Evolutionary conservation across 2,888 invertebrate species (phyloP), one percentile per base, ranked within the genome.

Genomic region (Neoascia interrupta): DNA sequence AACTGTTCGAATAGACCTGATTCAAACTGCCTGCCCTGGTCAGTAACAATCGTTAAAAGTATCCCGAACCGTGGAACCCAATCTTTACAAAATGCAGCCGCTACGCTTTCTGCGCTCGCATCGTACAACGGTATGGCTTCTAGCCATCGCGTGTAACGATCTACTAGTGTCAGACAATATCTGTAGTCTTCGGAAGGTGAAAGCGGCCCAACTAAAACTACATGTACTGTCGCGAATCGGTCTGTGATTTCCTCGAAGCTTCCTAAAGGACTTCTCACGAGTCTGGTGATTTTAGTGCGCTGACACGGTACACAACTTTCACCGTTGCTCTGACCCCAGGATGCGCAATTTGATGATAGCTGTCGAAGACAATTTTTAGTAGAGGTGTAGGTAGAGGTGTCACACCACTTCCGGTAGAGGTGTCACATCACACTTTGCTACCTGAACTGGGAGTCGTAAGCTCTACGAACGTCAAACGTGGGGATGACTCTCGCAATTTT

Each of bases 1-100:
- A 82, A 61, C 76, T 82, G 81, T 15, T 81, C 60, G 74, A 87
- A 88, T 2, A 88, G 74, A n/a, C n/a, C n/a, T n/a, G n/a, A n/a
- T n/a, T n/a, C n/a, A n/a, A n/a, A n/a, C n/a, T n/a, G n/a, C n/a
- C n/a, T n/a, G n/a, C n/a, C n/a, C n/a, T n/a, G n/a, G n/a, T n/a
- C n/a, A n/a, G n/a, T n/a, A n/a, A n/a, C 87, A 2, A 83, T 75
- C 1, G 80, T 82, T 10, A 70, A 74, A 0, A 83, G 82, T 5
- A 19, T 60, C 37, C 37, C 39, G 23, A 39, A 36, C n/a, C n/a
- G n/a, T n/a, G n/a, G n/a, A n/a, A n/a, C n/a, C n/a, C n/a, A n/a
- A n/a, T n/a, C n/a, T n/a, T n/a, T n/a, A n/a, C n/a, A n/a, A n/a
- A n/a, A n/a, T n/a, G n/a, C n/a, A n/a, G n/a, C n/a, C n/a, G n/a